Base-by-base conservation (phyloP, 1,140 invertebrate genomes). In the Ridgeia piscesae region DNA sequence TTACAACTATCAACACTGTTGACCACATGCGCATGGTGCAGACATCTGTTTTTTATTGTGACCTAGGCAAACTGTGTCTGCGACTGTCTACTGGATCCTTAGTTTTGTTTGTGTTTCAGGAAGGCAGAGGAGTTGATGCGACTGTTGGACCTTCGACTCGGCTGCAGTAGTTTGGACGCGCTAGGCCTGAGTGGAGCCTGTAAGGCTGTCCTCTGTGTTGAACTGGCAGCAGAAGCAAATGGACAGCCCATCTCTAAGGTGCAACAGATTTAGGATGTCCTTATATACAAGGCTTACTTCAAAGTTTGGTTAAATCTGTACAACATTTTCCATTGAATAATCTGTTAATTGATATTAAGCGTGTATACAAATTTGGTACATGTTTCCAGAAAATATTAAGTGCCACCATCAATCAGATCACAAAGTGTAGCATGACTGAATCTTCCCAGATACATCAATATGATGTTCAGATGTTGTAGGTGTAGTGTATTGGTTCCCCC, bases 121-220 rank as follows among this genome's bases (percentile, higher is more conserved):
- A 90, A 90, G 35, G 89, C 89, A 90, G 89, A 34, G 11, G 89
- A 90, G 35, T 14, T 34, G 33, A 90, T 90, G 89, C 11, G 89
- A 27, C 35, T 90, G 35, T 34, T 35, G 35, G 89, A 90, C 35
- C 33, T 90, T 35, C 89, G 89, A 90, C 34, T 34, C 17, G 35
- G 33, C 34, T 34, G 89, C 89, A 90, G 89, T 90, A 90, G 89
- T 90, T 90, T 90, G 35, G 33, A 34, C 89, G 17, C 89, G 17
- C n/a, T 90, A 27, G n/a, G 35, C 33, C 89, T 90, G 89, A 90
- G 89, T 90, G 89, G 89, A 34, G 33, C 89, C 34, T 90, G 89
- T 27, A 90, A 90, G 35, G 89, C 89, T 33, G 89, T 90, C 17
- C 33, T 90, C 14, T 90, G 89, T 35, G 31, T 90, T n/a, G 89